Evolutionary conservation across 2,797 vertebrate species (phyloP).

Genomic region (Enteromius argenteus): DNA sequence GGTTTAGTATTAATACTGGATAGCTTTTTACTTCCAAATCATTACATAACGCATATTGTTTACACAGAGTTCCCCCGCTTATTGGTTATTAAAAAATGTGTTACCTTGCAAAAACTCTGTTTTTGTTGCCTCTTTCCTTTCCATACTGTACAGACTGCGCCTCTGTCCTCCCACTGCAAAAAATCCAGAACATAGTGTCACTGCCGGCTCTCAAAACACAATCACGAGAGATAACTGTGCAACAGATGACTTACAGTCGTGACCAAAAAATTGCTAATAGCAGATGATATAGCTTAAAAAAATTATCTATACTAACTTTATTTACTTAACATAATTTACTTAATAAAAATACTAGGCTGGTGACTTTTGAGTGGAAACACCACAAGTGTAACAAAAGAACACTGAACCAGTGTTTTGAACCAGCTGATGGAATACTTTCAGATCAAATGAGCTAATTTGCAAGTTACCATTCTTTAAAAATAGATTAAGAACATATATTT

Average conservation of each 20-base stretch:
- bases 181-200: not conserved
- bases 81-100: not conserved
- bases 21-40: not conserved
- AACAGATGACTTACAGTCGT: not conserved
- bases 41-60: not conserved
- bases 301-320: not conserved
- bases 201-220: not conserved
- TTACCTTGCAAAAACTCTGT: constrained; percentile 96
- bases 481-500: not conserved
- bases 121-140: constrained; percentile 97
- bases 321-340: not conserved
- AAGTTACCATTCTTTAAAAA: not conserved
- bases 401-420: not conserved
- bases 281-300: not conserved
- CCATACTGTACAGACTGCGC: constrained; percentile 98
- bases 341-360: not conserved
- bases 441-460: not conserved
- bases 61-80: not conserved
- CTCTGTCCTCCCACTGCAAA: constrained; percentile 91
- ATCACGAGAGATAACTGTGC: not conserved
- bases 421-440: not conserved
- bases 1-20: not conserved
- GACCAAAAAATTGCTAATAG: not conserved
- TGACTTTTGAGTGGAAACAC: not conserved
- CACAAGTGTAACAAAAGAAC: not conserved